Evolutionary conservation across 2,888 invertebrate genomes (phyloP).

Genomic region (Heliconius cydno): DNA sequence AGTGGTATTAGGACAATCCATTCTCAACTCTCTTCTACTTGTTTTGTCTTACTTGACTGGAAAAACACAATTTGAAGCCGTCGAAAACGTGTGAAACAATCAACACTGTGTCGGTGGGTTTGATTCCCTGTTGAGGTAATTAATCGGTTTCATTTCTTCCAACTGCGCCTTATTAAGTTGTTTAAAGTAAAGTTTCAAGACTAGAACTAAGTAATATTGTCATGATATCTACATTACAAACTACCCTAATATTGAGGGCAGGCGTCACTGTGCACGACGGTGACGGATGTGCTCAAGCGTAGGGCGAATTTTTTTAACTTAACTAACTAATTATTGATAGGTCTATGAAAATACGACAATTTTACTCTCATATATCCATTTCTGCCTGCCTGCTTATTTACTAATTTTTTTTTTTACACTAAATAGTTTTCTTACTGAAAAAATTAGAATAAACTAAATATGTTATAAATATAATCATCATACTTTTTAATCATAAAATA

Average conservation of each 20-base stretch:
- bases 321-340: background rate
- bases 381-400: background rate
- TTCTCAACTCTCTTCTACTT: too few species aligned
- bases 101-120: too few species aligned
- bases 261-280: slow-evolving; percentile 51
- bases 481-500: too few species aligned
- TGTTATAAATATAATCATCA: too few species aligned
- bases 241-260: slow-evolving; percentile 17
- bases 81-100: too few species aligned
- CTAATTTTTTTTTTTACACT: background rate
- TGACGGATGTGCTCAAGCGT: slow-evolving; percentile 52
- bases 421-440: background rate
- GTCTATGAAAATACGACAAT: background rate
- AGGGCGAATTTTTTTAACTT: slow-evolving; percentile 25
- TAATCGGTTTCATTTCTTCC: background rate
- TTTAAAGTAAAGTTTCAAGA: background rate
- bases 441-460: too few species aligned
- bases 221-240: background rate
- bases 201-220: background rate
- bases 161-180: background rate
- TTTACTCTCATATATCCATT: background rate
- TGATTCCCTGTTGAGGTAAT: background rate
- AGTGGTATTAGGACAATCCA: too few species aligned
- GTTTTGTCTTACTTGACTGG: too few species aligned
- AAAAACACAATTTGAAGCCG: too few species aligned